phyloP scores from a whole-genome alignment of 1,140 invertebrate genomes.

The Parapsyche elsis region DNA sequence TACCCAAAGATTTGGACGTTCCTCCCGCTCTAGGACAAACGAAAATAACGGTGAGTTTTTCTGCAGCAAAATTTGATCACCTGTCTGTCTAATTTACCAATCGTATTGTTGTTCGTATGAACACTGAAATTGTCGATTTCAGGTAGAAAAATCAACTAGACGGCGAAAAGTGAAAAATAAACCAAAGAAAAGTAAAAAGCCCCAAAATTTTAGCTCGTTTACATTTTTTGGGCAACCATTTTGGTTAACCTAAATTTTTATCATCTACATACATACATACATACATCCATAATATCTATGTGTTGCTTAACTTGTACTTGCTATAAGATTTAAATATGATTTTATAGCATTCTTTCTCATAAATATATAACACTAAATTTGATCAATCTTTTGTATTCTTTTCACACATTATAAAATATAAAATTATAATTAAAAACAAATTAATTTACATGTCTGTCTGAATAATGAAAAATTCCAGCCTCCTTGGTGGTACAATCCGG shows the following conservation, averaged over 20 bases:
- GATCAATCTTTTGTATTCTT: too few species aligned
- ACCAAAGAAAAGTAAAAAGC: not conserved
- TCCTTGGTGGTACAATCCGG: conserved; percentile 90
- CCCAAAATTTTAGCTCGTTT: too few species aligned
- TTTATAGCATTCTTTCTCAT: not conserved
- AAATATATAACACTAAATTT: too few species aligned
- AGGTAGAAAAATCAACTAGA: conserved; percentile 1
- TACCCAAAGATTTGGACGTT: conserved; percentile 89
- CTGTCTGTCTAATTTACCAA: not conserved
- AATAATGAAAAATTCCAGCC: conserved; percentile 67
- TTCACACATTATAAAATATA: too few species aligned
- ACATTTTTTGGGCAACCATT: not conserved
- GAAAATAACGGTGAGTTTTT: conserved; percentile 84
- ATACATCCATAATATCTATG: too few species aligned
- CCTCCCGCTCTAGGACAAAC: conserved; percentile 90
- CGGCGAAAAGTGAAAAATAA: not conserved
- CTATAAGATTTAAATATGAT: not conserved
- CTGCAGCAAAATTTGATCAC: too few species aligned
- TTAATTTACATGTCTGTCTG: conserved; percentile 50
- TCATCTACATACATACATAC: too few species aligned
- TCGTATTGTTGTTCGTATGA: conserved; percentile 11
- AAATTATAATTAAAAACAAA: too few species aligned
- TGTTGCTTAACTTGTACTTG: too few species aligned
- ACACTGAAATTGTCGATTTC: not conserved
- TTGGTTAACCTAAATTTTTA: not conserved